phyloP scores from a whole-genome alignment of 2,888 invertebrate species.

The Tridacna crocea region DNA sequence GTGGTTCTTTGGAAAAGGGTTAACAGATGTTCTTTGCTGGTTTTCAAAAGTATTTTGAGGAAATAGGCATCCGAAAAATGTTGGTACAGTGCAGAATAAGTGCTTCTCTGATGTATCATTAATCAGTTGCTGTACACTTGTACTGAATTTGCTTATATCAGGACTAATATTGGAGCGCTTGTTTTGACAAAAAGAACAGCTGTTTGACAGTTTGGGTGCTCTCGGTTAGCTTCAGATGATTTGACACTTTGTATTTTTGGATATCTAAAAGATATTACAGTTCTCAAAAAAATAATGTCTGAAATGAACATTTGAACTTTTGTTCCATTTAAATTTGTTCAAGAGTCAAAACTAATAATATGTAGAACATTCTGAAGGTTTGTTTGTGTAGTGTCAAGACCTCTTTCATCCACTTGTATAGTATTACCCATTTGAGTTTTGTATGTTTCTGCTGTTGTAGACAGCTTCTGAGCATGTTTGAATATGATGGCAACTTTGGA shows the following conservation, averaged over 20 bases:
- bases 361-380: not conserved
- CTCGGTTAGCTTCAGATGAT: no score
- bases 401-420: no score
- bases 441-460: no score
- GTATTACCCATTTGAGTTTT: no score
- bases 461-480: no score
- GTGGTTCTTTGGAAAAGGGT: no score
- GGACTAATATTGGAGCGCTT: not conserved
- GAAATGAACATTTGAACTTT: no score
- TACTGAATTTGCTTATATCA: no score
- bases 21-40: constrained; percentile 22
- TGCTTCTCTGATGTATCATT: not conserved
- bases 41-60: not conserved
- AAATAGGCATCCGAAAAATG: constrained; percentile 10
- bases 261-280: no score
- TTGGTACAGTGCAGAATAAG: constrained; percentile 14
- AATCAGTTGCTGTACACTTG: not conserved
- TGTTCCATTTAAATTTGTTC: not conserved
- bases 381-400: not conserved
- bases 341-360: not conserved
- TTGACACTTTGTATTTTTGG: no score
- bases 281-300: no score
- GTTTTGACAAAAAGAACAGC: constrained; percentile 44
- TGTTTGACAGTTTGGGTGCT: constrained; percentile 25
- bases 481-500: no score